Base-by-base conservation (phyloP, 2,888 invertebrate species). In the Lepidochitona cinerea region DNA sequence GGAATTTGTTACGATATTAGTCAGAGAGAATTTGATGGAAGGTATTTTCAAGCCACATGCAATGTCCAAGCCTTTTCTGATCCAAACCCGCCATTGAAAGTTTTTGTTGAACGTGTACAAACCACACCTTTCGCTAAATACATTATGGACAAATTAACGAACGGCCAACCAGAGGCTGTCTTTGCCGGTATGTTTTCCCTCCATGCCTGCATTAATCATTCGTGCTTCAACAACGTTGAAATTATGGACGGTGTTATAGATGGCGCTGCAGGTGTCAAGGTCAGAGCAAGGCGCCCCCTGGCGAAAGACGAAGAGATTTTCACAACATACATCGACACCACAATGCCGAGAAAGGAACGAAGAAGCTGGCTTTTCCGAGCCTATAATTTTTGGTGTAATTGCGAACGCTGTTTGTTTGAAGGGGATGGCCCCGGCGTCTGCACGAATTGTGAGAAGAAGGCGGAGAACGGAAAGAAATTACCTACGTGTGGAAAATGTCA, bases 181-280 rank as follows among this genome's bases (percentile, higher is more conserved):
- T 87, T 87, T 74, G 83, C 85, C 9, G 86, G 86, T 2, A 75
- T 87, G 71, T 87, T 87, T 71, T 78, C 82, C 2, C 74, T 87
- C 2, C 86, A 87, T 68, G 83, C 86, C 0, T 86, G 85, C 70
- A 70, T 87, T 53, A 87, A 87, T 59, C 86, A 87, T 71, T 85
- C 85, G 5, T 87, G 86, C 70, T 81, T 78, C 59, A 84, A 85
- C 74, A 83, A 81, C 66, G 84, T 80, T 7, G 81, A 83, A 73
- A 83, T 86, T 32, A 67, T 80, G 67, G 82, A 81, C 70, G 75
- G 75, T 37, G 54, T 72, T 29, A 69, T 67, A 9, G 78, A 83
- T 26, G 83, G 82, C n/a, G 75, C 75, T 53, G 81, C 82, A 0
- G 73, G 77, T 7, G 73, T 68, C 23, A 53, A 41, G 26, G 71